Conservation (phyloP, 1,140 invertebrate species). For the Ptiloglossa arizonensis region DNA sequence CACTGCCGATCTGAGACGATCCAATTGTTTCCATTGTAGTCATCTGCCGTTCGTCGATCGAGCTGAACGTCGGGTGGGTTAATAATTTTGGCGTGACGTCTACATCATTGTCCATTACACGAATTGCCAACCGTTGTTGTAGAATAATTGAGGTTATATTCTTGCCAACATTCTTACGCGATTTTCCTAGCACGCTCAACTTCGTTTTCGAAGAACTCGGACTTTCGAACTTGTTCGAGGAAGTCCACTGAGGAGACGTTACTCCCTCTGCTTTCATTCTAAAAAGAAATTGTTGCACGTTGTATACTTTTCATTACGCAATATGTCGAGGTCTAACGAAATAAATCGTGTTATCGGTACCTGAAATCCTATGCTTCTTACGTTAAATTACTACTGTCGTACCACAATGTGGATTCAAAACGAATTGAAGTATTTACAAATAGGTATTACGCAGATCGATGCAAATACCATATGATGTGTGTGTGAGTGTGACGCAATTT, state of each 20-base stretch:
- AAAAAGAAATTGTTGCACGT: neutral
- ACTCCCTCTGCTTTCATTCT: constrained; percentile 41
- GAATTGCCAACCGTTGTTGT: constrained; percentile 54
- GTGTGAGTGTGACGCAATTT: neutral
- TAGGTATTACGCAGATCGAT: too few species aligned
- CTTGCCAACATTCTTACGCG: constrained; percentile 26
- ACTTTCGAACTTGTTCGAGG: constrained; percentile 31
- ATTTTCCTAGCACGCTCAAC: neutral
- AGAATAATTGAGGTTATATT: constrained; percentile 53
- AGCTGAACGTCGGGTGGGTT: constrained; percentile 39
- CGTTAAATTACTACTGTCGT: neutral
- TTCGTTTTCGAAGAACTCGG: constrained; percentile 47
- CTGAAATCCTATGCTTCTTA: neutral
- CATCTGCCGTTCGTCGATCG: constrained; percentile 54
- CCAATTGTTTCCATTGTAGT: constrained; percentile 65
- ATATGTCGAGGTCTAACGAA: neutral
- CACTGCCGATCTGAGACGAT: constrained; percentile 36
- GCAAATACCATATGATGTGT: neutral
- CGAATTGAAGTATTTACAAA: too few species aligned
- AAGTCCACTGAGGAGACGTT: neutral
- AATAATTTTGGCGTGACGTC: constrained; percentile 67
- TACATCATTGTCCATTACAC: constrained; percentile 36
- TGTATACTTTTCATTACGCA: neutral
- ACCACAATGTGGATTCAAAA: too few species aligned
- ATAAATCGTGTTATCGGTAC: neutral